These are phyloP conservation scores for Nixonia krombeini DNA, from an alignment of 1,140 invertebrate species.

Conservation along the genomic window DNA sequence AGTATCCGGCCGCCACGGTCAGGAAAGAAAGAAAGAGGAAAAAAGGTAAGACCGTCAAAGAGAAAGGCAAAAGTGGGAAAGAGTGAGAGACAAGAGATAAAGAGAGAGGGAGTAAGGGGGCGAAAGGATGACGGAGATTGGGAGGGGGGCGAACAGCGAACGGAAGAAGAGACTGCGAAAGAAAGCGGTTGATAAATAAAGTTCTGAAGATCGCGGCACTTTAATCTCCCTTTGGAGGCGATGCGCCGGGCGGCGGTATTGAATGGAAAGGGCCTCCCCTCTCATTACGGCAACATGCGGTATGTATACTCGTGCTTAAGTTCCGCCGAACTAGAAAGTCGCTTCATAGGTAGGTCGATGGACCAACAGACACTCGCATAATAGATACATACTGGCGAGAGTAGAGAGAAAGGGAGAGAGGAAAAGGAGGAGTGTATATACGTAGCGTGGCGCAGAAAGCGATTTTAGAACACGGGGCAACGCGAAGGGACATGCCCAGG, in stretches of 20 bases:
- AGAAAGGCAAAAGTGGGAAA: conserved; percentile 19
- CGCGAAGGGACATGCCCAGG: conserved; percentile 33
- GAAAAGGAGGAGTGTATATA: conserved; percentile 26
- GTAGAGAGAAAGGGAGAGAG: conserved; percentile 5
- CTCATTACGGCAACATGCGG: conserved; percentile 70
- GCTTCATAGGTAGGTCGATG: background rate
- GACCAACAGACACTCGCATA: conserved; percentile 12
- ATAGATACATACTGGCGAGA: conserved; percentile 26
- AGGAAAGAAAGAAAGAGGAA: background rate
- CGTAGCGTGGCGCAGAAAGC: conserved; percentile 30
- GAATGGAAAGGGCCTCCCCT: conserved; percentile 55
- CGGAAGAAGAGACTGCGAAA: conserved; percentile 21
- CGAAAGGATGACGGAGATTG: conserved; percentile 15
- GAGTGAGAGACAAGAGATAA: conserved; percentile 16
- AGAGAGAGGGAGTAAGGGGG: conserved; percentile 2
- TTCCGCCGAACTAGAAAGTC: conserved; percentile 1
- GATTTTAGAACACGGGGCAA: background rate
- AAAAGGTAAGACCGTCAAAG: conserved; percentile 7
- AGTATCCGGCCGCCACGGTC: background rate
- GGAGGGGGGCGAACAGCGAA: conserved; percentile 26
- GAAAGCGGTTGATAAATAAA: conserved; percentile 64
- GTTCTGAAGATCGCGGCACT: conserved; percentile 61
- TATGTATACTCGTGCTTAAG: conserved; percentile 59
- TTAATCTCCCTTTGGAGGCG: conserved; percentile 65
- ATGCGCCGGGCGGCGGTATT: conserved; percentile 51